phyloP scores from a whole-genome alignment of 2,888 invertebrate species.

The Ennomos quercinarius region DNA sequence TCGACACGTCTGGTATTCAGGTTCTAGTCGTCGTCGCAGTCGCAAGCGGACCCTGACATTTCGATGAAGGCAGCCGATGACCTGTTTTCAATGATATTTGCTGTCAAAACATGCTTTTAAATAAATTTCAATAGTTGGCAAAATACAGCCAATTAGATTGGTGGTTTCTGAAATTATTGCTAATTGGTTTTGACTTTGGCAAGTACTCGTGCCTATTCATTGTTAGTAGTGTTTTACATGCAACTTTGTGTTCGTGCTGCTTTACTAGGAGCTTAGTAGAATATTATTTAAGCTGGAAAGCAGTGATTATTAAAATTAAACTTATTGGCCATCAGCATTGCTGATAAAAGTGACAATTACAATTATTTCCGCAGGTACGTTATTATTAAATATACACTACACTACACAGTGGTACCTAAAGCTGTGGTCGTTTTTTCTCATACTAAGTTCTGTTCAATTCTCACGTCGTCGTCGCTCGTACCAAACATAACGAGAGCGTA shows the following conservation, averaged over 20 bases:
- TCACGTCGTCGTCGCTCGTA: no score
- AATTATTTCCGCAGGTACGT: no score
- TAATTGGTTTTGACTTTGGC: constrained; percentile 36
- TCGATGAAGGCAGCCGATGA: constrained; percentile 62
- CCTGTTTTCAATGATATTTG: constrained; percentile 61
- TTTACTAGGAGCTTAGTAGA: not conserved
- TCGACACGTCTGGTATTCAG: constrained; percentile 63
- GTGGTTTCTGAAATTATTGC: constrained; percentile 40
- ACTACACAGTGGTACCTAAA: no score
- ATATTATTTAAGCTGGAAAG: constrained; percentile 1
- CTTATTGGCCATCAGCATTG: no score
- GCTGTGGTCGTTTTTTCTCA: no score
- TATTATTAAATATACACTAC: no score
- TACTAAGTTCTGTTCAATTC: no score
- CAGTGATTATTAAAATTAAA: no score
- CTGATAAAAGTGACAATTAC: no score
- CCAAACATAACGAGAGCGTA: no score
- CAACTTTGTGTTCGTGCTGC: constrained; percentile 13
- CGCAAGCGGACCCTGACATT: constrained; percentile 75
- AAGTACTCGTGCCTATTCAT: constrained; percentile 27
- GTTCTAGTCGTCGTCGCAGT: constrained; percentile 52
- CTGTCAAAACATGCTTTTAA: constrained; percentile 53
- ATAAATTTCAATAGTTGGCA: constrained; percentile 49
- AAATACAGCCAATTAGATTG: constrained; percentile 35
- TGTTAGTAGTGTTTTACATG: constrained; percentile 26